These are phyloP conservation scores for Osedax fenrisi DNA, from an alignment of 2,888 invertebrate genomes.

Conservation along the genomic window DNA sequence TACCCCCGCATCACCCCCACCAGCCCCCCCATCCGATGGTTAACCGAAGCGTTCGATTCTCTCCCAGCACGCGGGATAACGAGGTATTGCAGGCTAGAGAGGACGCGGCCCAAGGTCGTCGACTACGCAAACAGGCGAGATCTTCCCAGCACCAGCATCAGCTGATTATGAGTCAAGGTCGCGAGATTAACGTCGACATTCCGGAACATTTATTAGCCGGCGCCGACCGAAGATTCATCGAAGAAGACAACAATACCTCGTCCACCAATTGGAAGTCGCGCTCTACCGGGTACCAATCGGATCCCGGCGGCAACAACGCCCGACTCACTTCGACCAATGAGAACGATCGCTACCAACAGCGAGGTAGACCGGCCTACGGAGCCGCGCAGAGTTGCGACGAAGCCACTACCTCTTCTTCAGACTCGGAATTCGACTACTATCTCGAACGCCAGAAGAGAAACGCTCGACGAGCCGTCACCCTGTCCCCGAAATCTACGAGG, in stretches of 20 bases:
- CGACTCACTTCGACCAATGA: slow-evolving; percentile 42
- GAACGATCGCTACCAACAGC: slow-evolving; percentile 35
- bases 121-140: slow-evolving; percentile 34
- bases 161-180: neutral
- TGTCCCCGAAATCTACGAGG: neutral
- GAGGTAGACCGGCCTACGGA: neutral
- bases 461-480: neutral
- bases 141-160: slow-evolving; percentile 30
- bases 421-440: slow-evolving; percentile 71
- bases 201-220: slow-evolving; percentile 23
- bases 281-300: slow-evolving; percentile 23
- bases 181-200: slow-evolving; percentile 4
- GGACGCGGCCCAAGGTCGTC: slow-evolving; percentile 26
- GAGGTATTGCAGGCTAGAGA: slow-evolving; percentile 44
- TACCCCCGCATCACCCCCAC: neutral
- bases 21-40: neutral
- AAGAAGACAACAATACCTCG: neutral
- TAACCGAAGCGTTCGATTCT: neutral
- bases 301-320: slow-evolving; percentile 34
- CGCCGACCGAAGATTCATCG: neutral
- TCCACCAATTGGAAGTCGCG: neutral
- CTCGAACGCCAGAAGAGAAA: slow-evolving; percentile 67
- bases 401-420: slow-evolving; percentile 51
- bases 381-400: slow-evolving; percentile 11
- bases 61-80: slow-evolving; percentile 13